phyloP scores from a whole-genome alignment of 2,888 invertebrate genomes.

The Xanthorhoe designata region DNA sequence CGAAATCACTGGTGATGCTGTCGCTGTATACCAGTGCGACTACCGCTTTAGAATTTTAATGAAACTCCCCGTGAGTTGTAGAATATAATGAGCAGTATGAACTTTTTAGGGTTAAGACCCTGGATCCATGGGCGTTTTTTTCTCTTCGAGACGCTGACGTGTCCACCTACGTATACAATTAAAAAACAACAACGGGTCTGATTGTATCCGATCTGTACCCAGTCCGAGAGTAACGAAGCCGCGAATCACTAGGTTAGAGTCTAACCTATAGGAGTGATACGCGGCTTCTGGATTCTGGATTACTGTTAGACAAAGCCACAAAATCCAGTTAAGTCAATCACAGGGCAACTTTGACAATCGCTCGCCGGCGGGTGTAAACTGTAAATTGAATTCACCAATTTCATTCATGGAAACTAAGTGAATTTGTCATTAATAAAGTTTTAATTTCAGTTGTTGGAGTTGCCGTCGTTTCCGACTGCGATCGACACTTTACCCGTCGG shows the following conservation, averaged over 20 bases:
- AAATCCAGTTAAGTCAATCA: constrained; percentile 47
- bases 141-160: no score
- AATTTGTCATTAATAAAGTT: constrained; percentile 38
- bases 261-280: no score
- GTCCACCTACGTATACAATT: no score
- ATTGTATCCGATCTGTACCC: no score
- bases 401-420: constrained; percentile 35
- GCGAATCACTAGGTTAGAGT: no score
- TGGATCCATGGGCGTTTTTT: no score
- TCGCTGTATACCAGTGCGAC: neutral
- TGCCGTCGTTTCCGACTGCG: constrained; percentile 7
- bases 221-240: no score
- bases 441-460: constrained; percentile 35
- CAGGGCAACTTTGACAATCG: constrained; percentile 47
- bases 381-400: constrained; percentile 47
- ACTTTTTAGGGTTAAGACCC: no score
- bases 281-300: no score
- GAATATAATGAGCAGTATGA: constrained; percentile 34
- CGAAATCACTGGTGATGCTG: neutral
- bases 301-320: constrained; percentile 10
- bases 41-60: neutral
- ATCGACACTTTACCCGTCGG: neutral
- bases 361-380: constrained; percentile 40
- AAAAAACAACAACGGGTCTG: no score
- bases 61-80: constrained; percentile 34